Evolutionary conservation across 23 tunicate genomes (phyloP), one percentile per base, ranked within the genome.

Genomic region (Styela plicata): DNA sequence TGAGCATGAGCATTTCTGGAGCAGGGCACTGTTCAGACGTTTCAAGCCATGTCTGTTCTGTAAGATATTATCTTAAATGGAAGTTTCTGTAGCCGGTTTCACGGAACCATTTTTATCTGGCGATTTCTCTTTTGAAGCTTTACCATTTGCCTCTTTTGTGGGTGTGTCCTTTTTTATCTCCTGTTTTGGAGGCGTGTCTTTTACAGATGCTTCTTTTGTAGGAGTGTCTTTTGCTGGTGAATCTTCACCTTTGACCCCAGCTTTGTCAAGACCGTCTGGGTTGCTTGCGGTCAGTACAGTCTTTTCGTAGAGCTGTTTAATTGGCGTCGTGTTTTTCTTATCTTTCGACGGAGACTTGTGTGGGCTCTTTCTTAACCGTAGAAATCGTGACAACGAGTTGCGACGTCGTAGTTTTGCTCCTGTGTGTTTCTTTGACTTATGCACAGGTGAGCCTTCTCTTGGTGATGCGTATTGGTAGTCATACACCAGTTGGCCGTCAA

Each of bases 401-500:
- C 79, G 37, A 19, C 79, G 61, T 33, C 35, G 33, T 24, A 57
- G 25, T 37, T 79, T 79, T 3, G 61, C 84, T 44, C 33, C 63
- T 61, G n/a, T 44, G 16, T 86, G 30, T 35, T 63, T 68, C 10
- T 84, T 36, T 36, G 36, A 33, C 23, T 36, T 24, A 26, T 78
- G 37, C 53, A 71, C 80, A 0, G 62, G 69, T 31, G 53, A 33
- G 3, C 76, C 74, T 18, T 67, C 71, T 22, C 31, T 17, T n/a
- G 91, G 91, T 13, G 97, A 74, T 34, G 83, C 69, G 66, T 91
- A 91, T 33, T 87, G 91, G 66, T 82, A 91, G 79, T 84, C 87
- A 57, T 79, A 66, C 33, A 70, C 80, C 26, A 87, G 63, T 83
- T 83, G 88, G 16, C 97, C 97, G 57, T 91, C 97, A 2, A 91